Conservation (phyloP, 2,113 vertebrate genomes). For the Struthio camelus region DNA sequence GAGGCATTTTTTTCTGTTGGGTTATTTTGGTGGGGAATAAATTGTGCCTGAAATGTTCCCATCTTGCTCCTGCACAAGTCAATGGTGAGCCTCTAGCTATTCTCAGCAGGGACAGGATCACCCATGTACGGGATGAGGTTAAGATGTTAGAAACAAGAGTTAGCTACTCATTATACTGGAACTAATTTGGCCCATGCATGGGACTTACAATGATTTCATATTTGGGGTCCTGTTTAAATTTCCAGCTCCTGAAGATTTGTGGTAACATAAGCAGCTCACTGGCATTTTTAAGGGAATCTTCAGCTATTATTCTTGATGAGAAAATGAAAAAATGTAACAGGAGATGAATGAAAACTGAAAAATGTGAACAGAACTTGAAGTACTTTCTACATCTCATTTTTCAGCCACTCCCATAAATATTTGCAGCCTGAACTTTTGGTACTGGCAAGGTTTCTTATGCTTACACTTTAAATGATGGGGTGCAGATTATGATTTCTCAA, state of each 20-base stretch:
- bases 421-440: constrained; percentile 48
- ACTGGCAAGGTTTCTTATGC: background rate
- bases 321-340: constrained; percentile 20
- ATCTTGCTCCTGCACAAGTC: background rate
- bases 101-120: background rate
- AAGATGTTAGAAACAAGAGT: background rate
- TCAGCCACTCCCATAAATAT: constrained; percentile 30
- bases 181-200: background rate
- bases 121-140: background rate
- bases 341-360: constrained; percentile 59
- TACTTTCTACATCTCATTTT: constrained; percentile 50
- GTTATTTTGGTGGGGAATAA: background rate
- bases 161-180: background rate
- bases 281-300: background rate
- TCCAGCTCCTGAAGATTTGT: background rate
- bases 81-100: background rate
- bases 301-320: background rate
- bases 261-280: background rate
- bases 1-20: fast-evolving
- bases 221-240: background rate
- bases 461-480: background rate
- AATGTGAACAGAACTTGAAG: constrained; percentile 39
- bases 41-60: background rate
- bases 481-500: background rate
- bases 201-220: background rate